These are phyloP conservation scores for Onchidella celtica DNA, from an alignment of 2,888 invertebrate species.

Conservation along the genomic window DNA sequence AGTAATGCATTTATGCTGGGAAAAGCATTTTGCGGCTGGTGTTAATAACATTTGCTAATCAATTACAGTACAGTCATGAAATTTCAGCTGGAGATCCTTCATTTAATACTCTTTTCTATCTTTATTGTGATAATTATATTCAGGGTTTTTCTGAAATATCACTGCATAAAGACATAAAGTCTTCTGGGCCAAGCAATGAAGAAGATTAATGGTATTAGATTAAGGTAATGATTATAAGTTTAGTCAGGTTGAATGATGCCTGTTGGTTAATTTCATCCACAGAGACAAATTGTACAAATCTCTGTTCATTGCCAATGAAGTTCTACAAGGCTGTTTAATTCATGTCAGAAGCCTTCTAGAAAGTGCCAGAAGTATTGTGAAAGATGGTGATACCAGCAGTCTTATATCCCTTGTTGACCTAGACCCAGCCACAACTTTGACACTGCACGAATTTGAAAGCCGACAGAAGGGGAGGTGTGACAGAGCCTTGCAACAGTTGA, in stretches of 20 bases:
- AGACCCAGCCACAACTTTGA: constrained; percentile 67
- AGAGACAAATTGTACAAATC: constrained; percentile 69
- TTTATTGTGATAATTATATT: too few relatives aligned
- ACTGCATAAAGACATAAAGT: too few relatives aligned
- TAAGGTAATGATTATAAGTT: too few relatives aligned
- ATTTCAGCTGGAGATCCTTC: too few relatives aligned
- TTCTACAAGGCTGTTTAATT: constrained; percentile 77
- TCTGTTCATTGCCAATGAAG: constrained; percentile 77
- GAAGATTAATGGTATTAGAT: too few relatives aligned
- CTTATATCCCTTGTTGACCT: constrained; percentile 71
- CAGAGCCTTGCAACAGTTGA: constrained; percentile 67
- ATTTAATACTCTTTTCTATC: too few relatives aligned
- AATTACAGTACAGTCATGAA: too few relatives aligned
- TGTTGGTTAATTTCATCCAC: constrained; percentile 33
- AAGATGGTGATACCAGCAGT: constrained; percentile 58
- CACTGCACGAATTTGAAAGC: constrained; percentile 73
- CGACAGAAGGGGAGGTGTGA: constrained; percentile 69
- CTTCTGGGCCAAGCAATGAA: too few relatives aligned
- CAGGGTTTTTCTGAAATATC: too few relatives aligned
- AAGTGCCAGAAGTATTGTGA: constrained; percentile 68
- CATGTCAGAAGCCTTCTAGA: constrained; percentile 77
- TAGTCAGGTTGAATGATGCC: neutral
- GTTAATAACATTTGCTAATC: too few relatives aligned
- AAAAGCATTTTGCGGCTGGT: too few relatives aligned
- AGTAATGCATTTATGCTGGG: too few relatives aligned